Evolutionary conservation across 2,113 vertebrate species (phyloP).

Genomic region (Perca schrenkii): DNA sequence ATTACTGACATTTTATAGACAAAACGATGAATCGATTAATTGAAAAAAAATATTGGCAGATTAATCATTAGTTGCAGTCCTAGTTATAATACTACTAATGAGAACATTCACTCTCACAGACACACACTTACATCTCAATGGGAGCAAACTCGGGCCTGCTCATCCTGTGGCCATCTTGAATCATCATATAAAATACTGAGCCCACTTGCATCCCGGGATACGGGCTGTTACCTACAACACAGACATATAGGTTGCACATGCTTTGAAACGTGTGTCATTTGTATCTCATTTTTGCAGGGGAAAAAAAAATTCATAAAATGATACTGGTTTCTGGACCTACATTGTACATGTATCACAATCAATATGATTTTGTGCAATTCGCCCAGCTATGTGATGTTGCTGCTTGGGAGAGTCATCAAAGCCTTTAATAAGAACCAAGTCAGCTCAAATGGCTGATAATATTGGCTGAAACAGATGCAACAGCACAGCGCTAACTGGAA

Average conservation of each 20-base stretch:
- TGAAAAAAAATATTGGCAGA: not conserved
- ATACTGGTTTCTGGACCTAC: not conserved
- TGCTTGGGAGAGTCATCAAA: constrained; percentile 25
- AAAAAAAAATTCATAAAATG: not conserved
- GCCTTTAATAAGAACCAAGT: constrained; percentile 19
- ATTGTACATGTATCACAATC: not conserved
- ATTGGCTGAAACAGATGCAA: constrained; percentile 25
- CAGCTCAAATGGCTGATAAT: constrained; percentile 19
- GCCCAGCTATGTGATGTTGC: constrained; percentile 37
- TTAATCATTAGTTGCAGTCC: not conserved
- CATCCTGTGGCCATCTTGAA: constrained; percentile 98
- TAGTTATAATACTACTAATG: not conserved
- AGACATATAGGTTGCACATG: not conserved
- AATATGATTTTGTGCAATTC: constrained; percentile 25
- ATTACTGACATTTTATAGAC: not conserved
- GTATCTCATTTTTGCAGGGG: not conserved
- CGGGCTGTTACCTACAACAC: constrained; percentile 91
- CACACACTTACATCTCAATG: constrained; percentile 89
- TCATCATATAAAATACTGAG: constrained; percentile 97
- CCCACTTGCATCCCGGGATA: constrained; percentile 98
- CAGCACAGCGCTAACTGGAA: constrained; percentile 36
- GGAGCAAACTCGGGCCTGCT: constrained; percentile 92
- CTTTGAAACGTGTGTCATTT: not conserved
- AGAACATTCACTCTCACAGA: not conserved
- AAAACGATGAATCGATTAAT: not conserved